phyloP scores from a whole-genome alignment of 2,797 vertebrate genomes.

The Rachycentron canadum region DNA sequence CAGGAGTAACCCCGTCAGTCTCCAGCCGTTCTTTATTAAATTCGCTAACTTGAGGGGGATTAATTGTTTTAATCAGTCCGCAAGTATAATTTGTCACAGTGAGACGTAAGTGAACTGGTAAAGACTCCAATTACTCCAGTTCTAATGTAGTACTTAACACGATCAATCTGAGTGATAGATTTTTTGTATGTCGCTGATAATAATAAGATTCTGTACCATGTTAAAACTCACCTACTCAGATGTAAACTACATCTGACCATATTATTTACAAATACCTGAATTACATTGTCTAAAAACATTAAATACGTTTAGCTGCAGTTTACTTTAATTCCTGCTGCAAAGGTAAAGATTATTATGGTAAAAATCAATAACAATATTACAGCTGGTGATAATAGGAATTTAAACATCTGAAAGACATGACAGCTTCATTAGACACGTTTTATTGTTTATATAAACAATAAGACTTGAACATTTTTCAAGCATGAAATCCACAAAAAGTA shows the following conservation, averaged over 20 bases:
- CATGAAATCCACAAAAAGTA: slow-evolving; percentile 16
- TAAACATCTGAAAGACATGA: background rate
- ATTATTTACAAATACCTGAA: background rate
- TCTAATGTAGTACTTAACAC: background rate
- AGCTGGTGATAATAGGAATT: slow-evolving; percentile 11
- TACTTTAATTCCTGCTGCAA: background rate
- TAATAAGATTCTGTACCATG: background rate
- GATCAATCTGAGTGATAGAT: background rate
- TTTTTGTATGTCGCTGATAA: too few species aligned
- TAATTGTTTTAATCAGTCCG: background rate
- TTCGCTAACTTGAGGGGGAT: background rate
- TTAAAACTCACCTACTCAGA: too few species aligned
- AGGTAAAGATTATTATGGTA: background rate
- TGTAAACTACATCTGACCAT: background rate
- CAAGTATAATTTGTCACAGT: background rate
- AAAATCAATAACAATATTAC: background rate
- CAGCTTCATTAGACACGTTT: slow-evolving; percentile 31
- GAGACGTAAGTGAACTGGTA: background rate
- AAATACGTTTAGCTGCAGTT: background rate
- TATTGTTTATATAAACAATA: slow-evolving; percentile 31
- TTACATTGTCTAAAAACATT: background rate
- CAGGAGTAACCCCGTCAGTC: background rate
- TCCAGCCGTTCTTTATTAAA: background rate
- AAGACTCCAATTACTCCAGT: background rate
- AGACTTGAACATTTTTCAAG: background rate